Evolutionary conservation across 35 echinoderm and acorn worm genomes (phyloP).

Genomic region (Eucidaris tribuloides): DNA sequence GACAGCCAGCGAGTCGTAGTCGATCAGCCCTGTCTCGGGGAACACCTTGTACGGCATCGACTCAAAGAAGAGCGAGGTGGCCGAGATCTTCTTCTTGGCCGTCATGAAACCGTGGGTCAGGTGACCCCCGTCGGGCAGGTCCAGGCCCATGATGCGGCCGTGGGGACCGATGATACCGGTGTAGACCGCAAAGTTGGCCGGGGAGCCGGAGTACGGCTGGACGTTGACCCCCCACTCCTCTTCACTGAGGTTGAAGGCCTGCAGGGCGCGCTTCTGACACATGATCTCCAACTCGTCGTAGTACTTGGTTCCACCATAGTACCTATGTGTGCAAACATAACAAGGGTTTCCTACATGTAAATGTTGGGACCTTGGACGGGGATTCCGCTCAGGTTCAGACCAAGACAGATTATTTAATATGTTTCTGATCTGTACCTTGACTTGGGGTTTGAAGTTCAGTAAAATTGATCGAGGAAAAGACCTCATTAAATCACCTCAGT

Average conservation of each 20-base stretch:
- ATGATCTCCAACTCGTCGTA: slow-evolving; percentile 81
- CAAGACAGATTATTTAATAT: no score
- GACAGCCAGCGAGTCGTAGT: slow-evolving; percentile 73
- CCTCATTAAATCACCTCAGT: no score
- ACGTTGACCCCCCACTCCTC: slow-evolving; percentile 98
- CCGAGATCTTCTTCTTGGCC: slow-evolving; percentile 92
- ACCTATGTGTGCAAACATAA: slow-evolving; percentile 24
- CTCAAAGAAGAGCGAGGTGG: slow-evolving; percentile 96
- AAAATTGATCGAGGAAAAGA: no score
- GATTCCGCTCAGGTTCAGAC: no score
- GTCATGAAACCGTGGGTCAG: slow-evolving; percentile 98
- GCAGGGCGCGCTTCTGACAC: slow-evolving; percentile 69
- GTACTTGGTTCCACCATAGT: slow-evolving; percentile 88
- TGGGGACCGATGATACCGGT: slow-evolving; percentile 79
- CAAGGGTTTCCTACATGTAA: no score
- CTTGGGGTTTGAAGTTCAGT: no score
- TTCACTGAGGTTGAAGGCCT: slow-evolving; percentile 58
- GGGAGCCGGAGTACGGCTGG: slow-evolving; percentile 93
- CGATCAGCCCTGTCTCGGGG: slow-evolving; percentile 67
- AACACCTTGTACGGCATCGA: slow-evolving; percentile 96
- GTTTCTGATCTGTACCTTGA: no score
- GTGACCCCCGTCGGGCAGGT: slow-evolving; percentile 94
- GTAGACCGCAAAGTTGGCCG: slow-evolving; percentile 98
- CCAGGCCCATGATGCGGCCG: slow-evolving; percentile 93
- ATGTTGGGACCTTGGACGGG: no score